phyloP scores from a whole-genome alignment of 2,797 vertebrate genomes.

The Aselliscus stoliczkanus region DNA sequence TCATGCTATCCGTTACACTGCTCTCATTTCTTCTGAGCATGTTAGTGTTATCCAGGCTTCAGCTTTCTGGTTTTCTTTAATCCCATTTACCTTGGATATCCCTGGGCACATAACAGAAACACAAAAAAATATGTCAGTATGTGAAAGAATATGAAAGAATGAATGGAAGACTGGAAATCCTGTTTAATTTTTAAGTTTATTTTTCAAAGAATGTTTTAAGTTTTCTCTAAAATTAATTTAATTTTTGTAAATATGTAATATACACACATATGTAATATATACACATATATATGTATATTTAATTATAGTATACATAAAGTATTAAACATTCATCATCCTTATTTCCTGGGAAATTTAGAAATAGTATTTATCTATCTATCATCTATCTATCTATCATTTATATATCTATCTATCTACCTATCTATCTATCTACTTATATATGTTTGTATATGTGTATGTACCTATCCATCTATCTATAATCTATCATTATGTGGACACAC shows the following conservation, averaged over 20 bases:
- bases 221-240: neutral
- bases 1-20: fast-evolving
- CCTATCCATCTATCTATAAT: neutral
- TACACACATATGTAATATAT: neutral
- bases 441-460: no score
- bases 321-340: neutral
- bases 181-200: neutral
- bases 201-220: neutral
- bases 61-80: neutral
- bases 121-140: neutral
- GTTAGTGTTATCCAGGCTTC: neutral
- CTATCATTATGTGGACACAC: neutral
- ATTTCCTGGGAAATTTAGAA: neutral
- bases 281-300: neutral
- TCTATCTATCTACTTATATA: neutral
- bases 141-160: neutral
- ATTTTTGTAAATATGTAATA: neutral
- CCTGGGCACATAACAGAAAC: neutral
- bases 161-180: neutral
- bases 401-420: no score
- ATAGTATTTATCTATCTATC: neutral
- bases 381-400: neutral
- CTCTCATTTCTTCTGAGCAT: neutral
- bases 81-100: neutral
- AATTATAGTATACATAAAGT: neutral